A percentile compares a stretch with the other conserved stretches of the same genome.
These are phyloP conservation scores for Coenobita brevimanus DNA, from an alignment of 1,140 invertebrate species.

Conservation along the genomic window DNA sequence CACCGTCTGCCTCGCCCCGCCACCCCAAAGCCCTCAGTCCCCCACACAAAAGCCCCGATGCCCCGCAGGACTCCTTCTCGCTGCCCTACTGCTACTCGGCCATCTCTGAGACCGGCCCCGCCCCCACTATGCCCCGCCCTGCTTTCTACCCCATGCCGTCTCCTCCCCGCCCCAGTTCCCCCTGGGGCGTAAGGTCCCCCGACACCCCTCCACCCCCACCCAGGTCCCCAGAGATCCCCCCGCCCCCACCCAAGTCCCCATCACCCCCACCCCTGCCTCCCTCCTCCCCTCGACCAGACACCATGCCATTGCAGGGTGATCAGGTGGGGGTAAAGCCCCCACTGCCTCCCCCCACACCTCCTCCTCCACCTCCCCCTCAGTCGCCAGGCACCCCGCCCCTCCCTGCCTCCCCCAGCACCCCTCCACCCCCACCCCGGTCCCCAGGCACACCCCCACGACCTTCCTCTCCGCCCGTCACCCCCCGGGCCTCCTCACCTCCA, in stretches of 20 bases:
- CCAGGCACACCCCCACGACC: conserved; percentile 22
- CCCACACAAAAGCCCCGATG: no score
- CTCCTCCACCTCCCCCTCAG: conserved; percentile 38
- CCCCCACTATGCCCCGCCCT: neutral
- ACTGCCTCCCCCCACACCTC: conserved; percentile 28
- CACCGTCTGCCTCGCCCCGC: neutral
- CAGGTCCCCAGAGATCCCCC: neutral
- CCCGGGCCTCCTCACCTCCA: neutral
- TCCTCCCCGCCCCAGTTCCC: neutral
- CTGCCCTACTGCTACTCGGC: conserved; percentile 1
- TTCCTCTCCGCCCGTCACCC: neutral
- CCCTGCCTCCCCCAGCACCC: neutral
- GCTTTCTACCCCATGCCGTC: neutral
- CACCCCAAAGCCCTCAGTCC: no score
- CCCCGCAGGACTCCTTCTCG: no score
- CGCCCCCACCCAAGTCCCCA: neutral
- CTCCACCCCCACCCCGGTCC: neutral
- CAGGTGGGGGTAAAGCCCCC: conserved; percentile 6
- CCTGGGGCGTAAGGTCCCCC: no score
- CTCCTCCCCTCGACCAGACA: neutral
- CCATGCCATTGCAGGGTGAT: neutral
- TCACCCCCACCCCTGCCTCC: conserved; percentile 12
- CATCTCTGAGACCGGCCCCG: neutral
- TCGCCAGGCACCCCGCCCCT: conserved; percentile 18
- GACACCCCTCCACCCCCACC: neutral